Conservation (phyloP, 2,888 invertebrate genomes). For the Aspidiotus destructor region DNA sequence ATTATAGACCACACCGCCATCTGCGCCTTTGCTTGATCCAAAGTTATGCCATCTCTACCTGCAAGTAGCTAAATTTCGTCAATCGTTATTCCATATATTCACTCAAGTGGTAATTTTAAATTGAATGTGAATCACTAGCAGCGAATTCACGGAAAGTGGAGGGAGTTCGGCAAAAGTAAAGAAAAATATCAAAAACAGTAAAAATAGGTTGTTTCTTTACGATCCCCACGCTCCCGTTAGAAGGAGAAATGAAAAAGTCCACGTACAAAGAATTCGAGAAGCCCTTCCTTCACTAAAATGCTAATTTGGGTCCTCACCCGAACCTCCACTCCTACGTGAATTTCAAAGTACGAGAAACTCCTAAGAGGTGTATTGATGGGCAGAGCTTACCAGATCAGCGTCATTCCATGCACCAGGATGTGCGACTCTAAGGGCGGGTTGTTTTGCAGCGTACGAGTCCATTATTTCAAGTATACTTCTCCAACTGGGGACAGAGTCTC, state of each 20-base stretch:
- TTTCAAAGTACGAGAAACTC: not conserved
- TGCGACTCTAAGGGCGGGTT: constrained; percentile 51
- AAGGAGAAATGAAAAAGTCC: too few relatives aligned
- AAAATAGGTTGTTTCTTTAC: too few relatives aligned
- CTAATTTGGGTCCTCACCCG: too few relatives aligned
- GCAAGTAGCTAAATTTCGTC: constrained; percentile 46
- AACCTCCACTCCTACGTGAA: too few relatives aligned
- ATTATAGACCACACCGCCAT: constrained; percentile 66
- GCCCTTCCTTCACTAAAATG: too few relatives aligned
- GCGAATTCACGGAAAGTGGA: not conserved
- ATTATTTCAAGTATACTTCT: constrained; percentile 49
- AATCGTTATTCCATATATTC: not conserved
- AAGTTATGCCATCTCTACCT: constrained; percentile 55
- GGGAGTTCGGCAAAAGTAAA: too few relatives aligned
- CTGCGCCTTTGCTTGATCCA: constrained; percentile 58
- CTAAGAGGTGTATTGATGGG: not conserved
- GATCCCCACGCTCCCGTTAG: too few relatives aligned
- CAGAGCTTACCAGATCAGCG: constrained; percentile 55
- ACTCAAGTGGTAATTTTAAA: not conserved
- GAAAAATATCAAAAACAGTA: too few relatives aligned
- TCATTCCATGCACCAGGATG: constrained; percentile 67
- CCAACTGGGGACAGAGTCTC: constrained; percentile 60
- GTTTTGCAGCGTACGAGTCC: constrained; percentile 54
- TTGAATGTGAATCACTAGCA: not conserved
- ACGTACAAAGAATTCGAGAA: too few relatives aligned